Evolutionary conservation across 2,797 vertebrate genomes (phyloP).

Genomic region (Urophycis tenuis): DNA sequence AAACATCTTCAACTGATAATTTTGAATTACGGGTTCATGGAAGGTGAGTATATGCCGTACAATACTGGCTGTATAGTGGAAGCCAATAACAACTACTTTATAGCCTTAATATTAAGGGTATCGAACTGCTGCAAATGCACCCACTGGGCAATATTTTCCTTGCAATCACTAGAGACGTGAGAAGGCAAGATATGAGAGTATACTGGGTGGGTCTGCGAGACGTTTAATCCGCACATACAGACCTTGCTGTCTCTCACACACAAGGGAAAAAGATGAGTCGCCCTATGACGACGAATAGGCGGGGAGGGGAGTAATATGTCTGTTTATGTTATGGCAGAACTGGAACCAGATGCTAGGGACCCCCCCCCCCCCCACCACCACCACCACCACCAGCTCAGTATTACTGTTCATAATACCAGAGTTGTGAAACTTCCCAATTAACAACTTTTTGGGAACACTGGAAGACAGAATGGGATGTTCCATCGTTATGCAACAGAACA

Average conservation of each 20-base stretch:
- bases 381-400: not conserved
- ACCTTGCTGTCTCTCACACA: not conserved
- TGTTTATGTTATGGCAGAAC: slow-evolving; percentile 58
- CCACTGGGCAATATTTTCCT: not conserved
- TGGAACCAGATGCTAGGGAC: slow-evolving; percentile 59
- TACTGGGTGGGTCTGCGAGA: slow-evolving; percentile 15
- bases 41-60: not conserved
- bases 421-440: slow-evolving; percentile 11
- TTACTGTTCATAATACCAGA: not conserved
- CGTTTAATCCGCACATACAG: slow-evolving; percentile 20
- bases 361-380: slow-evolving; percentile 28
- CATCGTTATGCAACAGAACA: not conserved
- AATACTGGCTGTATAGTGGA: not conserved
- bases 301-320: slow-evolving; percentile 34
- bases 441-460: not conserved
- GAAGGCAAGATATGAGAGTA: slow-evolving; percentile 11
- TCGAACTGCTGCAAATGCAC: slow-evolving; percentile 40
- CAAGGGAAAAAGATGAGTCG: slow-evolving; percentile 36
- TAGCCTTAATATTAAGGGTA: slow-evolving; percentile 13
- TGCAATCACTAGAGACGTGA: slow-evolving; percentile 16
- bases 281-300: slow-evolving; percentile 38
- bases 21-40: not conserved
- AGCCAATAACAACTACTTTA: slow-evolving; percentile 5
- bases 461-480: slow-evolving; percentile 13
- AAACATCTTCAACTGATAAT: slow-evolving; percentile 10